phyloP scores from a whole-genome alignment of 2,888 invertebrate genomes.

The Cantharis nigra region DNA sequence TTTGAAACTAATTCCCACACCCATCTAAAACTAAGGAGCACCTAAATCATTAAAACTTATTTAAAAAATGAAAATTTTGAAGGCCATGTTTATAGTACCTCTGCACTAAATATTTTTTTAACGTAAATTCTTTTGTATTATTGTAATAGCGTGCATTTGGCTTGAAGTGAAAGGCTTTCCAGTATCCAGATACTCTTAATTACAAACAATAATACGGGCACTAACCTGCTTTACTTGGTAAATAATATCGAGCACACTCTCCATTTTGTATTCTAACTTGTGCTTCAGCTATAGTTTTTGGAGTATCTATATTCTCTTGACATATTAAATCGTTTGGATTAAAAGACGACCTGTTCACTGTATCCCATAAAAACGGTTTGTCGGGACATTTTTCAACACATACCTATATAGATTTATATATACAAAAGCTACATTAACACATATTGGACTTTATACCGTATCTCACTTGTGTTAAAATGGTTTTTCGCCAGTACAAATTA shows the following conservation, averaged over 20 bases:
- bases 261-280: constrained; percentile 57
- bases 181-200: constrained; percentile 52
- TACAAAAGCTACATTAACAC: not conserved
- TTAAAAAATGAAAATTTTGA: not conserved
- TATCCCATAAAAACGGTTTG: constrained; percentile 39
- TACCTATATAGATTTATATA: constrained; percentile 21
- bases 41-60: not conserved
- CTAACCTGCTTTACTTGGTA: constrained; percentile 70
- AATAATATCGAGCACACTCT: constrained; percentile 73
- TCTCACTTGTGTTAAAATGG: too few species aligned
- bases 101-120: constrained; percentile 56
- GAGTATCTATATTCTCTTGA: constrained; percentile 57
- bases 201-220: constrained; percentile 42
- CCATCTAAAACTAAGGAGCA: not conserved
- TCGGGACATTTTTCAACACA: constrained; percentile 66
- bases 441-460: not conserved
- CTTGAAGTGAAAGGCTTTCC: constrained; percentile 23
- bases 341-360: constrained; percentile 17
- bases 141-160: constrained; percentile 41
- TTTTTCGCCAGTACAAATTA: too few species aligned
- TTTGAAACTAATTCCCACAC: not conserved
- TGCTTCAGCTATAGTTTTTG: constrained; percentile 54
- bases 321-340: constrained; percentile 66
- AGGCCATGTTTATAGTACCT: constrained; percentile 47
- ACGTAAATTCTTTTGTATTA: constrained; percentile 56